A percentile compares a stretch with the other conserved stretches of the same genome.
Conservation (phyloP, 2,113 vertebrate genomes). For the Tachysurus fulvidraco region DNA sequence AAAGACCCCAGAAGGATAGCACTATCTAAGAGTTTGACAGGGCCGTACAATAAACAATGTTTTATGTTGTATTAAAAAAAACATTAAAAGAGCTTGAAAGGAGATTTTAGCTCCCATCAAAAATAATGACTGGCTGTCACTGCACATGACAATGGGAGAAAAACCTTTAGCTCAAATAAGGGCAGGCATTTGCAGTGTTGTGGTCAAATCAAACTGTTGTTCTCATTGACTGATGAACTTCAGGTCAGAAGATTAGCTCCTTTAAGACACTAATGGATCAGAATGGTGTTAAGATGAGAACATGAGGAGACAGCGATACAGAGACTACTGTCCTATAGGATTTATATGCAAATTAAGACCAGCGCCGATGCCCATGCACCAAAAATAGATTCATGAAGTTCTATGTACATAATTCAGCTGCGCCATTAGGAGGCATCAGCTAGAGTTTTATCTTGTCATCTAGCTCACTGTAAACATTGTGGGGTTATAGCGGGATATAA, state of each 20-base stretch:
- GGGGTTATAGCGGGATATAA: conserved; percentile 45
- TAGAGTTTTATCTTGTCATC: conserved; percentile 34
- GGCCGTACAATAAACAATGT: not conserved
- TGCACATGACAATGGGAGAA: conserved; percentile 2
- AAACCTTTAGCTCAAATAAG: conserved; percentile 43
- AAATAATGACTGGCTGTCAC: conserved; percentile 1
- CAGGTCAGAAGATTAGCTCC: conserved; percentile 57
- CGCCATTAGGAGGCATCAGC: conserved; percentile 20
- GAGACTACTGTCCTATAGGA: not conserved
- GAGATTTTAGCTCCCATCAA: not conserved
- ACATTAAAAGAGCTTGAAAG: not conserved
- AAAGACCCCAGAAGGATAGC: not conserved
- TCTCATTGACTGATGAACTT: conserved; percentile 69
- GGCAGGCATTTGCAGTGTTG: conserved; percentile 55
- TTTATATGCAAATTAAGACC: not conserved
- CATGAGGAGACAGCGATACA: not conserved
- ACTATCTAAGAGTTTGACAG: not conserved
- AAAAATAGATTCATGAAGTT: conserved; percentile 28
- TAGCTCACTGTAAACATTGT: conserved; percentile 28
- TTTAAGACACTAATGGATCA: conserved; percentile 28
- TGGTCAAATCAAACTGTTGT: conserved; percentile 64
- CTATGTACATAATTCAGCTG: conserved; percentile 32
- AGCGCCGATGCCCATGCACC: not conserved
- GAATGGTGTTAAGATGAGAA: conserved; percentile 21
- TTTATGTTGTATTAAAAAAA: not conserved